A percentile compares a stretch with the other conserved stretches of the same genome.
phyloP scores from a whole-genome alignment of 53 echinoderm and acorn worm genomes.

The Actinopyga echinites region DNA sequence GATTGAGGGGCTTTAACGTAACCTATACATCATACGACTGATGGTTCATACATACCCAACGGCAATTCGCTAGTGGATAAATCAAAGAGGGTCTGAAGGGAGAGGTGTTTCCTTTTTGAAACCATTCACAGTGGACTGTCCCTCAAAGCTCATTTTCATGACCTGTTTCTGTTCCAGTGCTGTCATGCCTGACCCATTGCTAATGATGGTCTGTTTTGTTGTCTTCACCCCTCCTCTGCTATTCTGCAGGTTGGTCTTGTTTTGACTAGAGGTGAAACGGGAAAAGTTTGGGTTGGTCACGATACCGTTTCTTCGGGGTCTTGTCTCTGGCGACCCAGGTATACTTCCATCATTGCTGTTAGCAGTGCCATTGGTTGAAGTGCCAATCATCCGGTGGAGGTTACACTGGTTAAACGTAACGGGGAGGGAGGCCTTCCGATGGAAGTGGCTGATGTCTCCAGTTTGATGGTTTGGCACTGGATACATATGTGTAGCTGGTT shows the following conservation, averaged over 20 bases:
- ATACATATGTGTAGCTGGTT: constrained; percentile 52
- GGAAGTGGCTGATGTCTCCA: constrained; percentile 47
- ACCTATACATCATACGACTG: too few species aligned
- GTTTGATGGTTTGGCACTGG: constrained; percentile 42
- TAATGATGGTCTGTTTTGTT: constrained; percentile 64
- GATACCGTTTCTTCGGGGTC: constrained; percentile 74
- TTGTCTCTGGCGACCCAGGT: constrained; percentile 80
- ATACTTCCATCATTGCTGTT: constrained; percentile 35
- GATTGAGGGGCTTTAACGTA: too few species aligned
- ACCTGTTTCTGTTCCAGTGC: constrained; percentile 92
- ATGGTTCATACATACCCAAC: too few species aligned
- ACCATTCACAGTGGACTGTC: constrained; percentile 79
- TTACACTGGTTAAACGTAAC: constrained; percentile 90
- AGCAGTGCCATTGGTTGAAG: background rate
- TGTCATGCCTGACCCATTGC: constrained; percentile 71
- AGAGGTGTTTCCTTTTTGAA: constrained; percentile 99
- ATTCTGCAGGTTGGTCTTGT: constrained; percentile 72
- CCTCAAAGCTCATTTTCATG: constrained; percentile 86
- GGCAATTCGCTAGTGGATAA: too few species aligned
- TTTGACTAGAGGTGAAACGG: constrained; percentile 61
- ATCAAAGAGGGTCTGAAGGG: background rate
- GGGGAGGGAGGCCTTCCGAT: constrained; percentile 92
- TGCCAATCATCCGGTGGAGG: constrained; percentile 71
- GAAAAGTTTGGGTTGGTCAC: constrained; percentile 94
- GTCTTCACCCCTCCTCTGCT: constrained; percentile 62